A percentile compares a stretch with the other conserved stretches of the same genome.
phyloP scores from a whole-genome alignment of 2,113 vertebrate species.

The Cepphus grylle region DNA sequence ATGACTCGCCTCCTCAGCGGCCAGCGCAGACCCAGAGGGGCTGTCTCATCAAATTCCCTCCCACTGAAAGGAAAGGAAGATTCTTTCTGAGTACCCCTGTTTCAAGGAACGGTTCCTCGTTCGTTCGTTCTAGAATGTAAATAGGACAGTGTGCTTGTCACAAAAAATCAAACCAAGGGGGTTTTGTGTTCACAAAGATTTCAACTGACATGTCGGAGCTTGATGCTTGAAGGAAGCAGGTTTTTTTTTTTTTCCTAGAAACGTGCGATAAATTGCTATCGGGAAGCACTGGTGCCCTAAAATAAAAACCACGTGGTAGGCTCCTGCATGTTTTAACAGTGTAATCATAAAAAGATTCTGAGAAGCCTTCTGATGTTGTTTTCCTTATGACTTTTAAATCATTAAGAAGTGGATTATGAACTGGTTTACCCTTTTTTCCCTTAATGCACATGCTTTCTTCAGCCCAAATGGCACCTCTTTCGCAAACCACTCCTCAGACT shows the following conservation, averaged over 20 bases:
- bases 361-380: neutral
- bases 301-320: neutral
- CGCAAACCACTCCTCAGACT: neutral
- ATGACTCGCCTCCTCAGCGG: neutral
- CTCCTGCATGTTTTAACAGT: neutral
- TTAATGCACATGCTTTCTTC: constrained; percentile 9
- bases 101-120: neutral
- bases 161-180: neutral
- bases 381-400: neutral
- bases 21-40: neutral
- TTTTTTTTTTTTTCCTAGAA: neutral
- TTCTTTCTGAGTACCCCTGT: neutral
- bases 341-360: neutral
- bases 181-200: neutral
- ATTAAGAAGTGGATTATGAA: neutral
- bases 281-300: neutral
- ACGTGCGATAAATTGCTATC: neutral
- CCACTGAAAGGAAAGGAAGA: neutral
- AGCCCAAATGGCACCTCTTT: neutral
- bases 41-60: neutral
- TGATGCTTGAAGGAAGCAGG: constrained; percentile 5
- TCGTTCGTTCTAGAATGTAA: neutral
- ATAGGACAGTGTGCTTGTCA: constrained; percentile 4
- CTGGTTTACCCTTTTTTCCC: neutral
- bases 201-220: neutral